Base-by-base conservation (phyloP, 2,888 invertebrate genomes). In the Tetramorium bicarinatum region DNA sequence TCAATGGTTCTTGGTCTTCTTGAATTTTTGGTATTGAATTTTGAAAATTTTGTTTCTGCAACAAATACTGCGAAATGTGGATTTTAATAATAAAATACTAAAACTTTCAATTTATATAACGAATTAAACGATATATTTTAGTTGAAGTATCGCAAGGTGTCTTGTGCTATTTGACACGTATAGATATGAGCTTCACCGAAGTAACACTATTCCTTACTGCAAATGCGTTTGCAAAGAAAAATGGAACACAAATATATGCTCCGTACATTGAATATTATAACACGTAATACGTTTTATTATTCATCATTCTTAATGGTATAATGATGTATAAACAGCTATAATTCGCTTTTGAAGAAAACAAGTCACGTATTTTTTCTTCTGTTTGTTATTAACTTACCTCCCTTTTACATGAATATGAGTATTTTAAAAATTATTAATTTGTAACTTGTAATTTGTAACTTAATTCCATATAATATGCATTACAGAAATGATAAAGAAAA, bases 301-400 rank as follows among this genome's bases (percentile, higher is more conserved):
- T 29, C n/a, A 41, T 59, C 11, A 72, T 54, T 11, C 0, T 41
- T 72, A 54, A 38, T 41, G 21, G 1, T 9, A 34, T 34, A n/a
- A 11, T 1, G 15, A 29, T 29, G 2, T 38, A 54, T 25, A 72
- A 41, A 6, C 18, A 41, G 7, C 9, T 38, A 25, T 41, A 72
- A 21, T n/a, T 18, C 21, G 6, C 34, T 52, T 56, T 25, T 15
- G 9, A 15, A 21, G n/a, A 29, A 21, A 52, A 13, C 7, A 0
- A 38, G 11, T 56, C 9, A 34, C 49, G 1, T 6, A 21, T 29
- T 29, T 9, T 18, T 38, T 18, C 4, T 15, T n/a, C 7, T 25
- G 7, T 6, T 25, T 47, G 4, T 52, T 74, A 74, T 74, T 74
- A 74, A 61, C 38, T 74, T 61, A 74, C 21, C 0, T 7, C 8